Evolutionary conservation across 1,140 invertebrate genomes (phyloP).

Genomic region (Drosophila burlai): DNA sequence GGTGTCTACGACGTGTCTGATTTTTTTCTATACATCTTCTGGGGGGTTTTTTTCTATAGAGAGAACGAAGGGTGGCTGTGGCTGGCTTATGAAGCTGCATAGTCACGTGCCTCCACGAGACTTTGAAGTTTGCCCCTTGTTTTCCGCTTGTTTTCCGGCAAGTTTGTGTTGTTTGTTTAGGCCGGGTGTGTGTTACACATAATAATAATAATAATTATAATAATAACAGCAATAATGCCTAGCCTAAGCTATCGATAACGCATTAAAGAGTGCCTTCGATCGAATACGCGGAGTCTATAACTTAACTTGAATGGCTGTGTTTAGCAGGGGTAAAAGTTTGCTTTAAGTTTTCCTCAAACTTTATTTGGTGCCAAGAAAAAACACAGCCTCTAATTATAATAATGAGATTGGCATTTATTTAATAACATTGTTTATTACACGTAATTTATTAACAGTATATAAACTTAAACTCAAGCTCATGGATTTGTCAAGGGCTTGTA

Average conservation of each 20-base stretch:
- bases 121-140: constrained; percentile 47
- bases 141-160: constrained; percentile 24
- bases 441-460: background rate
- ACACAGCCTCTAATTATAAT: background rate
- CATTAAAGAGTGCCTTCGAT: constrained; percentile 1
- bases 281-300: background rate
- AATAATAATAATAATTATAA: constrained; percentile 28
- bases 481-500: background rate
- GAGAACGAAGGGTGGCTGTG: background rate
- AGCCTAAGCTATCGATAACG: constrained; percentile 19
- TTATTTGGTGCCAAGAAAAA: background rate
- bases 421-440: background rate
- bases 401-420: background rate
- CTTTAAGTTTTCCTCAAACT: background rate
- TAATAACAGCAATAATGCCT: background rate
- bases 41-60: background rate
- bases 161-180: constrained; percentile 20
- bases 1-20: constrained; percentile 51
- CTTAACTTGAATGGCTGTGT: constrained; percentile 5
- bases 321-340: background rate
- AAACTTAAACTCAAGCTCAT: background rate
- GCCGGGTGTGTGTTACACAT: constrained; percentile 32
- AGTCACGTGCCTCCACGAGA: constrained; percentile 56
- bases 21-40: constrained; percentile 2
- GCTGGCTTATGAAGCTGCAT: constrained; percentile 47